A percentile compares a stretch with the other conserved stretches of the same genome.
These are phyloP conservation scores for Apis mellifera DNA, from an alignment of 1,140 invertebrate species.

Conservation along the genomic window DNA sequence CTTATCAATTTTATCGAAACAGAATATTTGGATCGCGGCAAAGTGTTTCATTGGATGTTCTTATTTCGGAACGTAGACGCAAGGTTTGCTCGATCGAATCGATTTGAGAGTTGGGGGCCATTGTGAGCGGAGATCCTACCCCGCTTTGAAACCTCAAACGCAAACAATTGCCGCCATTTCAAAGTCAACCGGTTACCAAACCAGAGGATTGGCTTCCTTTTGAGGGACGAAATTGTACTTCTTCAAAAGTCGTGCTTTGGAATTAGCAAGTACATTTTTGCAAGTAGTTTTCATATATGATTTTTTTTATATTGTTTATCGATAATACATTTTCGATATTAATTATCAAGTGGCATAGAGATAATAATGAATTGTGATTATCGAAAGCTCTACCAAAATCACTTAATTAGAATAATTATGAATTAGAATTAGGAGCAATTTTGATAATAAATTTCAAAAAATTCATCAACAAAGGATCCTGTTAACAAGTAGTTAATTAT, in stretches of 20 bases:
- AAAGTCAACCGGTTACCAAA: background rate
- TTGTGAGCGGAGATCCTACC: background rate
- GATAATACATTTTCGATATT: background rate
- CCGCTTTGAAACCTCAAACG: background rate
- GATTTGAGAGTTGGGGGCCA: background rate
- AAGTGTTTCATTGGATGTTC: background rate
- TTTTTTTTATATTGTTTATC: background rate
- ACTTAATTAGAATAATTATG: background rate
- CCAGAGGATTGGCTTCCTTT: background rate
- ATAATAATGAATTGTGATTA: conserved; percentile 28
- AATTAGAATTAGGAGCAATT: no score
- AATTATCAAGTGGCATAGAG: conserved; percentile 4
- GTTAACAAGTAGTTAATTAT: no score
- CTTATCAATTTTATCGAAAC: background rate
- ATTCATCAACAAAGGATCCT: no score
- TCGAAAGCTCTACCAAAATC: background rate
- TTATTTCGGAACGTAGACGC: background rate
- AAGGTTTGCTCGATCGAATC: background rate
- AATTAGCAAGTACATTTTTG: background rate
- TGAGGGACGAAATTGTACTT: background rate
- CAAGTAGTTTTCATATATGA: background rate
- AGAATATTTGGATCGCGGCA: background rate
- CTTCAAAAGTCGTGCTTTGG: background rate
- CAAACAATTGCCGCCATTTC: conserved; percentile 1
- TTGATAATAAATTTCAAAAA: no score